Evolutionary conservation across 2,888 invertebrate genomes (phyloP).

Genomic region (Dynastes tityus): DNA sequence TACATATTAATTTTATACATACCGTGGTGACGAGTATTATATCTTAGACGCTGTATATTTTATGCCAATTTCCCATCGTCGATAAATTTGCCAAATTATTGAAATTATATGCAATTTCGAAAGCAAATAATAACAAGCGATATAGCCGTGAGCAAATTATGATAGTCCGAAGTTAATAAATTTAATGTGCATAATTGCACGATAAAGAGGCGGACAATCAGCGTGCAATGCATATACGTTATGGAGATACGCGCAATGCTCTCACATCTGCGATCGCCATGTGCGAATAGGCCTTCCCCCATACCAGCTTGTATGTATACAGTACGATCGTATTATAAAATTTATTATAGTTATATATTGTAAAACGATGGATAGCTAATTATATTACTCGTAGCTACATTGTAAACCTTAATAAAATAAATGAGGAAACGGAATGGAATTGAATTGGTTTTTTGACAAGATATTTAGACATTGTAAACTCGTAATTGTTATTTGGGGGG

Average conservation of each 20-base stretch:
- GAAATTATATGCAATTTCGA: conserved; percentile 46
- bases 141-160: conserved; percentile 48
- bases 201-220: conserved; percentile 51
- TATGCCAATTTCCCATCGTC: conserved; percentile 20
- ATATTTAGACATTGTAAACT: too few relatives aligned
- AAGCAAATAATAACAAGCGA: conserved; percentile 43
- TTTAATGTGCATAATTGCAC: conserved; percentile 52
- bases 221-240: conserved; percentile 45
- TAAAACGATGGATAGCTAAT: background rate
- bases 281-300: conserved; percentile 40
- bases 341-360: conserved; percentile 32
- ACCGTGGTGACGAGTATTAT: conserved; percentile 14
- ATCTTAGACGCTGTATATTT: conserved; percentile 31
- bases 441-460: too few relatives aligned
- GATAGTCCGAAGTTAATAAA: conserved; percentile 48
- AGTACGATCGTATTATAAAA: conserved; percentile 23
- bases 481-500: too few relatives aligned
- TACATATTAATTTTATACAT: conserved; percentile 18
- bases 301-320: conserved; percentile 37
- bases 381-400: background rate
- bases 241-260: conserved; percentile 36
- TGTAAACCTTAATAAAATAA: background rate
- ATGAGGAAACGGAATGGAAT: too few relatives aligned
- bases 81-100: conserved; percentile 47
- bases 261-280: conserved; percentile 50